Evolutionary conservation across 23 tunicate species (phyloP), one percentile per base, ranked within the genome.

Genomic region (Botrylloides violaceus): DNA sequence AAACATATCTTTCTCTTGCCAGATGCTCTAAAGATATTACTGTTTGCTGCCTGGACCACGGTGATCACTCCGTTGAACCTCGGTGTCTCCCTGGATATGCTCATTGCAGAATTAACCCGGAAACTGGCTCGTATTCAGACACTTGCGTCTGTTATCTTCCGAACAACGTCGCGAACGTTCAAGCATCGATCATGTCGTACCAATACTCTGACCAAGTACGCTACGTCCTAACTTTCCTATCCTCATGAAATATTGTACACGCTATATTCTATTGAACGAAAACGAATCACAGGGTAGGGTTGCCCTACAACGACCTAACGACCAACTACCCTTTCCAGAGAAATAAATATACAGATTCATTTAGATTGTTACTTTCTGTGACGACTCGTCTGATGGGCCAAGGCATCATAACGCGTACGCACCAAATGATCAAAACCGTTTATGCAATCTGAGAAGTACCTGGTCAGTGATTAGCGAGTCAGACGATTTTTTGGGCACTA

Each of bases 401-500:
- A 9, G 53, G 15, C 20, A 28, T 4, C 85, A 80, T 35, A 86
- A 86, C 85, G 59, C 34, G 35, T 72, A 79, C 3, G 94, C 94
- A 4, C 94, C 85, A 29, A 86, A 86, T 58, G 85, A 86, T 32
- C 94, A 86, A 48, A 86, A 86, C 71, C 57, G 94, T 59, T 33
- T 86, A 60, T 86, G 94, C 79, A 64, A 70, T 58, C 63, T 49
- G 2, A 56, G 61, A 25, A 86, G 94, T 47, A 38, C 55, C 7
- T 86, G 94, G 94, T 80, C 79, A 28, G 85, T 86, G 25, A 86
- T 86, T 5, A 33, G 33, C 49, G 27, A 68, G 1, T 80, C 85
- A 2, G 6, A 19, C 5, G 94, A 86, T 73, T 86, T 86, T 66
- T 25, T 24, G 15, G 59, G 33, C 2, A 19, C 31, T 21, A 48